Base-by-base conservation (phyloP, 2,113 vertebrate species). In the Silurus asotus region DNA sequence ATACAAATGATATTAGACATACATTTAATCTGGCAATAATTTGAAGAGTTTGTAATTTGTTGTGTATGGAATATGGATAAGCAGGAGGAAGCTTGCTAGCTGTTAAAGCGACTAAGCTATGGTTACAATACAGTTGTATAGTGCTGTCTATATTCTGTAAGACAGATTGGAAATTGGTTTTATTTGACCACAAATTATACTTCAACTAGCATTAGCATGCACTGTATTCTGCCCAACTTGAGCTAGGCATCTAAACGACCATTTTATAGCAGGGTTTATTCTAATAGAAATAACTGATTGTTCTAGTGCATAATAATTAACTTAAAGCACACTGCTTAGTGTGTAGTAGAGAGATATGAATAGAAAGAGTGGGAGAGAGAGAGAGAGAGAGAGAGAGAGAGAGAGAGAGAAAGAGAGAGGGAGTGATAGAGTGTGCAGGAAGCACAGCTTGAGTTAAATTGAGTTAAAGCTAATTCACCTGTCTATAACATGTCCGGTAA, bases 381-480 rank as follows among this genome's bases (percentile, higher is more conserved):
- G 65, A 70, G 53, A 48, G 37, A 69, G 49, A 67, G 61, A 55
- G 61, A n/a, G 45, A 53, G 65, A 51, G 37, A 72, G 84, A 72
- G 15, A 80, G 56, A 72, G 76, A 67, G 61, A 55, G 61, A n/a
- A n/a, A 53, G 65, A 51, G 37, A 59, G 76, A 79, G 64, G 28
- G 25, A 62, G 25, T 45, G 65, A 80, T 77, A 61, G 20, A 58
- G 37, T 61, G 76, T 5, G 79, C n/a, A 76, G 70, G 55, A 65
- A 64, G 45, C 48, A 37, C 74, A 76, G 81, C 37, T 83, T 15
- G 49, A 83, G 28, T 49, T 83, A 67, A 55, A 87, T 83, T 15
- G 49, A 83, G 28, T 49, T 83, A 67, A 55, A 87, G 80, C 70
- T 77, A 87, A 83, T 82, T 87, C 80, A 87, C 86, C 86, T 87